Conservation (phyloP, 1,140 invertebrate species). For the Camponotus floridanus region DNA sequence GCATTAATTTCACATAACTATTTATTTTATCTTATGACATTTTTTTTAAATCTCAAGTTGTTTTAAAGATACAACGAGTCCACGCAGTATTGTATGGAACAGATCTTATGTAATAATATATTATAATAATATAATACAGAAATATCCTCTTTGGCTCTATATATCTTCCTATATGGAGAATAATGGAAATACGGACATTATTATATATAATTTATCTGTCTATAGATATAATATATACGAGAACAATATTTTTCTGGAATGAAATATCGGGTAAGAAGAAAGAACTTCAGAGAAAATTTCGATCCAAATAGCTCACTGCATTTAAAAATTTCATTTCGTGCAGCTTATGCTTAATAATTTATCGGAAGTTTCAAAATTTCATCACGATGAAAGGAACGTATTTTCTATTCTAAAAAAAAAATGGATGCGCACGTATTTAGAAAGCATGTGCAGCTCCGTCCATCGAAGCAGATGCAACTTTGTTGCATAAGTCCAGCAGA, state of each 20-base stretch:
- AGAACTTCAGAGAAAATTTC: slow-evolving; percentile 28
- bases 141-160: not conserved
- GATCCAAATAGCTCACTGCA: not conserved
- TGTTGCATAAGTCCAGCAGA: slow-evolving; percentile 56
- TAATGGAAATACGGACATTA: not conserved
- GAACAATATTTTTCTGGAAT: not conserved
- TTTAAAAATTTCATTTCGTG: slow-evolving; percentile 7
- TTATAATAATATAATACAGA: not conserved
- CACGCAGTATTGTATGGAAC: not conserved
- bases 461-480: slow-evolving; percentile 60
- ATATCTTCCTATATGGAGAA: not conserved
- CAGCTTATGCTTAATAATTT: not conserved
- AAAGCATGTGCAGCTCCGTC: slow-evolving; percentile 50
- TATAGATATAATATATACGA: no score
- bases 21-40: not conserved
- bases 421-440: slow-evolving; percentile 46
- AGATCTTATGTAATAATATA: not conserved
- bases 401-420: slow-evolving; percentile 16
- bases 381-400: slow-evolving; percentile 9
- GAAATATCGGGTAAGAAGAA: slow-evolving; percentile 5
- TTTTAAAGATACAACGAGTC: not conserved
- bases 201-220: no score
- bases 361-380: slow-evolving; percentile 1
- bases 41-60: not conserved
- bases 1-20: not conserved